Base-by-base conservation (phyloP, 1,140 invertebrate genomes). In the Rhizoglyphus robini region DNA sequence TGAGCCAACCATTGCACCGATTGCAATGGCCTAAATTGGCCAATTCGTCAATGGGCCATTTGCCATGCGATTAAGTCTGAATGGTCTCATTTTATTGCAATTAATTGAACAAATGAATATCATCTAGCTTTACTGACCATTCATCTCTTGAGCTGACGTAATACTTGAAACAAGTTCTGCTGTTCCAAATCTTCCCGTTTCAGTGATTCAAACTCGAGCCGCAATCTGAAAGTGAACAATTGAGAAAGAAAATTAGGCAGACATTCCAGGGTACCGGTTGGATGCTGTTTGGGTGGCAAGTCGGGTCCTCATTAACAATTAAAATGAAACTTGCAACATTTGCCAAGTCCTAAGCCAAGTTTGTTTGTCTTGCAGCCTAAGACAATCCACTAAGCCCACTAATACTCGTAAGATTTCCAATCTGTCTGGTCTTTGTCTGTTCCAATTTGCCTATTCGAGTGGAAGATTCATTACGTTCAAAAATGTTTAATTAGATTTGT, bases 401-500 rank as follows among this genome's bases (percentile, higher is more conserved):
- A n/a, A n/a, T n/a, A n/a, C n/a, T n/a, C n/a, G n/a, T n/a, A n/a
- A n/a, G n/a, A n/a, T n/a, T n/a, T n/a, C n/a, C n/a, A n/a, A n/a
- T n/a, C n/a, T n/a, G n/a, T n/a, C n/a, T n/a, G n/a, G n/a, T n/a
- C n/a, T n/a, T n/a, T n/a, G n/a, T n/a, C n/a, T n/a, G n/a, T n/a
- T n/a, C n/a, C n/a, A n/a, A n/a, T n/a, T n/a, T n/a, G n/a, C n/a
- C n/a, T n/a, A n/a, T n/a, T n/a, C n/a, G n/a, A n/a, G n/a, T n/a
- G n/a, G n/a, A n/a, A n/a, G n/a, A n/a, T n/a, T n/a, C n/a, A n/a
- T n/a, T n/a, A n/a, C n/a, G n/a, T n/a, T n/a, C 23, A 8, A 54
- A 54, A 54, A 54, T 54, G 51, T 54, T 54, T 54, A 54, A 54
- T 54, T 54, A 54, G 51, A 54, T 54, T 54, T 54, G 51, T 54